phyloP scores from a whole-genome alignment of 1,140 invertebrate genomes.

The Meteorus sp. region DNA sequence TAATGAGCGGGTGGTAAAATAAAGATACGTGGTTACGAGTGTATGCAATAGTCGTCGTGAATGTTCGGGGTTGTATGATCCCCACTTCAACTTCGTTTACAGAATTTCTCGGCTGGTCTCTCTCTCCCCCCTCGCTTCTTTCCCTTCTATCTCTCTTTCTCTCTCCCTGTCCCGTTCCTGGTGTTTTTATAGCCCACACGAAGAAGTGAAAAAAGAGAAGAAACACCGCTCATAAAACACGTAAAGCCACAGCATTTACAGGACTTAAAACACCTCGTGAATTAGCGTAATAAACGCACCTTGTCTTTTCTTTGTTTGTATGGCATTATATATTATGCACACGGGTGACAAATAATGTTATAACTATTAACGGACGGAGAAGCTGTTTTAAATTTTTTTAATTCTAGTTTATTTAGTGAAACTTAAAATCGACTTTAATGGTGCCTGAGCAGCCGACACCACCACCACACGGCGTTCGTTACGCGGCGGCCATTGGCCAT shows the following conservation, averaged over 20 bases:
- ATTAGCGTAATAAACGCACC: constrained; percentile 42
- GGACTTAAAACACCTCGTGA: constrained; percentile 9
- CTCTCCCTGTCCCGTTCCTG: too few relatives aligned
- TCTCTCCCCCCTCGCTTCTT: not conserved
- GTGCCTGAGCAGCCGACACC: constrained; percentile 32
- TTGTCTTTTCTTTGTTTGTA: constrained; percentile 57
- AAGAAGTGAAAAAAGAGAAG: constrained; percentile 5
- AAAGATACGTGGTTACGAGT: constrained; percentile 5
- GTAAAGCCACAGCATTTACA: constrained; percentile 11
- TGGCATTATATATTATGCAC: constrained; percentile 48
- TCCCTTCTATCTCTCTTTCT: too few relatives aligned
- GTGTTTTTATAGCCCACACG: constrained; percentile 8
- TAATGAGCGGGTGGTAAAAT: too few relatives aligned
- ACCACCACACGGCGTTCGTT: constrained; percentile 32
- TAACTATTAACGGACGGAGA: constrained; percentile 26
- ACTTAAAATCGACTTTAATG: constrained; percentile 31
- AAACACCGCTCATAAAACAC: constrained; percentile 15
- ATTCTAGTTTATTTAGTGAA: too few relatives aligned
- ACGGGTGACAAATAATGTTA: constrained; percentile 16
- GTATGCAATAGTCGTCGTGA: too few relatives aligned
- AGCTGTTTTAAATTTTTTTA: constrained; percentile 17
- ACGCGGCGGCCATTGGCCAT: constrained; percentile 39
- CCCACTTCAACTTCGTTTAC: too few relatives aligned
- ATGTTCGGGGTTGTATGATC: too few relatives aligned
- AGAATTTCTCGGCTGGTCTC: too few relatives aligned